Percentiles rank a stretch among this genome's conserved stretches.
phyloP scores from a whole-genome alignment of 2,797 vertebrate genomes.

The Lagorchestes hirsutus region DNA sequence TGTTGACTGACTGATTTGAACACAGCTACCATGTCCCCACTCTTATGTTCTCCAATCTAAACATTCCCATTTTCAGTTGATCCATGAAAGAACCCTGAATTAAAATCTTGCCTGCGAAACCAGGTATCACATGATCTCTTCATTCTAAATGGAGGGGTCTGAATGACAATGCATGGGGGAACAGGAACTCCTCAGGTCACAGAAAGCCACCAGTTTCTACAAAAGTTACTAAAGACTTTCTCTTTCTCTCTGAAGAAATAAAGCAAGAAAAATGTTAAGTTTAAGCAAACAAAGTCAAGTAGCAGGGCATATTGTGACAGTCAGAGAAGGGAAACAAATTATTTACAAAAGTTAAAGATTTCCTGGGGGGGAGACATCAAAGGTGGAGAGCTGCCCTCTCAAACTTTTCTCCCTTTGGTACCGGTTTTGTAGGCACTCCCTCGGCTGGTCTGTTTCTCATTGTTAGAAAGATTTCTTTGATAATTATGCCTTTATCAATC shows the following conservation, averaged over 20 bases:
- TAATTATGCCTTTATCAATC: not conserved
- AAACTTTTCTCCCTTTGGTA: conserved; percentile 20
- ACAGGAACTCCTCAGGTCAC: not conserved
- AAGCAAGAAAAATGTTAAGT: not conserved
- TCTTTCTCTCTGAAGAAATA: conserved; percentile 14
- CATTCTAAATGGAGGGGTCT: conserved; percentile 54
- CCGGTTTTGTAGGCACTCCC: not conserved
- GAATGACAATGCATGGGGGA: not conserved
- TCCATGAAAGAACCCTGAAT: too few relatives aligned
- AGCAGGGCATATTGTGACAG: not conserved
- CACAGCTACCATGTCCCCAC: too few relatives aligned
- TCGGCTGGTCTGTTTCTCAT: conserved; percentile 21
- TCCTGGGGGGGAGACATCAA: conserved; percentile 4
- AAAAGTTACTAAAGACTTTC: not conserved
- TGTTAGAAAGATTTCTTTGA: not conserved
- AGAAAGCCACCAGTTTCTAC: not conserved
- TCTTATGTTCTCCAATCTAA: too few relatives aligned
- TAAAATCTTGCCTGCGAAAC: too few relatives aligned
- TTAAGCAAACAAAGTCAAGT: not conserved
- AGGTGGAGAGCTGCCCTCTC: conserved; percentile 17
- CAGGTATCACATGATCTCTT: conserved; percentile 14
- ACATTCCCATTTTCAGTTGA: too few relatives aligned
- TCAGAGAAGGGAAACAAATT: not conserved
- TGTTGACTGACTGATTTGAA: too few relatives aligned
- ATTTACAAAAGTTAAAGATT: conserved; percentile 21